A percentile compares a stretch with the other conserved stretches of the same genome.
Evolutionary conservation across 2,888 invertebrate species (phyloP).

Genomic region (Ormyrus thymus): DNA sequence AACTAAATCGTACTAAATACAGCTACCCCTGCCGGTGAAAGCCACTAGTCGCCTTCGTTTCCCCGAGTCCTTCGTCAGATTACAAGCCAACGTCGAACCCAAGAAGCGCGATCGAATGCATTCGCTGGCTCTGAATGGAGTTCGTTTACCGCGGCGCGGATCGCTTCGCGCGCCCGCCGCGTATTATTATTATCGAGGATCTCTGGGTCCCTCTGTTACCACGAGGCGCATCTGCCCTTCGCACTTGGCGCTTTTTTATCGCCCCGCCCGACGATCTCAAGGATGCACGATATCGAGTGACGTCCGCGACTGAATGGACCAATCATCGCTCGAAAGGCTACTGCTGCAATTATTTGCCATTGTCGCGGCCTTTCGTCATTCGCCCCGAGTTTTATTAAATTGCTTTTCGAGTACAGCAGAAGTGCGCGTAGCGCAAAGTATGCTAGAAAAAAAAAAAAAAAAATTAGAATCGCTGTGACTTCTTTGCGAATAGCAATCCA

Average conservation of each 20-base stretch:
- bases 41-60: too few species aligned
- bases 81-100: constrained; percentile 15
- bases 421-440: too few species aligned
- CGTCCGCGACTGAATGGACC: constrained; percentile 59
- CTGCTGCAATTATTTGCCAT: constrained; percentile 58
- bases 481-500: too few species aligned
- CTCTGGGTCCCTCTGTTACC: not conserved
- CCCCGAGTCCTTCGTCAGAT: constrained; percentile 1
- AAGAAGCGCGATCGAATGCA: constrained; percentile 6
- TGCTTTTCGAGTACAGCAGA: too few species aligned
- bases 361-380: not conserved
- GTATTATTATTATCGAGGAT: constrained; percentile 52
- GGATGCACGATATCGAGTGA: constrained; percentile 43
- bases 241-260: not conserved
- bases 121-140: constrained; percentile 59
- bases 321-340: constrained; percentile 57
- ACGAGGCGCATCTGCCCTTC: constrained; percentile 1
- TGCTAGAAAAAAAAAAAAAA: too few species aligned
- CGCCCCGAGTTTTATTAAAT: too few species aligned
- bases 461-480: too few species aligned
- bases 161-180: too few species aligned
- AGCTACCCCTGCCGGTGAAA: too few species aligned
- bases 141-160: constrained; percentile 60
- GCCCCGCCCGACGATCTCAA: not conserved
- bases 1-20: too few species aligned